Base-by-base conservation (phyloP, 2,888 invertebrate genomes). In the Teleiodes luculella region DNA sequence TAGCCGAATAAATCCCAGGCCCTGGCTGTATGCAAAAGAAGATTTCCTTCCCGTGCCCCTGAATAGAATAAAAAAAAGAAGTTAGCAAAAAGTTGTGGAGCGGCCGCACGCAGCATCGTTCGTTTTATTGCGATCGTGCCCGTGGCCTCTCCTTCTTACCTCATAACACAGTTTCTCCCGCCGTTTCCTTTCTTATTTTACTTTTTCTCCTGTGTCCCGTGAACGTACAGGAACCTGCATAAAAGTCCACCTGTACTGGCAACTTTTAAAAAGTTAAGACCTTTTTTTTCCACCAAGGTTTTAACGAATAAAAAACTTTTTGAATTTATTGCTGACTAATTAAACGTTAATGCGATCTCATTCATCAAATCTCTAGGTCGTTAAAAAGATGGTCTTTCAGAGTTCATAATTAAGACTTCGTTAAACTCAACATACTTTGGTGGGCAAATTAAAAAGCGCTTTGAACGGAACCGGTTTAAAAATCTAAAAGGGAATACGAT, bases 161-260 rank as follows among this genome's bases (percentile, higher is more conserved):
- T 83, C 83, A 81, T 88, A 86, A 87, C 88, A 88, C 86, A 88
- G 83, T 87, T 87, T 86, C 85, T 74, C 74, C 66, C 67, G 67
- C 64, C 66, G 70, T 59, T 61, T 63, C 63, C 63, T 63, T 66
- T 69, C 72, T 72, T 71, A 24, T 72, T 73, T 75, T 73, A 35
- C 52, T 61, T 61, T 43, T 57, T 64, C 67, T 65, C 62, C 63
- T 64, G 67, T 72, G 65, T 65, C 43, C 62, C 60, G 66, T 70
- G 75, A 70, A 76, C 78, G 77, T 76, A 41, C 18, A n/a, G 3
- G n/a, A 72, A 74, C 20, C 18, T 48, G 37, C 30, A 53, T 53
- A 37, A 47, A 31, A 37, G 37, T 47, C 37, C 13, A 36, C 35
- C 48, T 18, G 47, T 16, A 33, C 48, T 36, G 48, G 35, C 47